Evolutionary conservation across 2,888 invertebrate genomes (phyloP).

Genomic region (Pristionchus exspectatus): DNA sequence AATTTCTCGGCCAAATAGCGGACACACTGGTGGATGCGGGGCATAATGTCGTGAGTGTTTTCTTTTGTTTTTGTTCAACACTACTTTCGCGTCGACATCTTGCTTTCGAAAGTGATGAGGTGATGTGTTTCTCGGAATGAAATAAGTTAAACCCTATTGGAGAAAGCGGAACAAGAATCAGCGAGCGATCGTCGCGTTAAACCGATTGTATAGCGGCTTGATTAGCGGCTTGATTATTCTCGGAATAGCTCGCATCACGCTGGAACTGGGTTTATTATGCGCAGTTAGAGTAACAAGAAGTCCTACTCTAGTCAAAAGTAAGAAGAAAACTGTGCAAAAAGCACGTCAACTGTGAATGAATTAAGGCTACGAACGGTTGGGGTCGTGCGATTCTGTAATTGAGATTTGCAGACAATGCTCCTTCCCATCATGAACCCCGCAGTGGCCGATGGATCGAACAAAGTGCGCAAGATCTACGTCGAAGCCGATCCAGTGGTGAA

Average conservation of each 20-base stretch:
- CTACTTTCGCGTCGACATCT: too few relatives aligned
- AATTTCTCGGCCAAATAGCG: conserved; percentile 6
- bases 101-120: too few relatives aligned
- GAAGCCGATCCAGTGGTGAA: neutral
- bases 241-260: neutral
- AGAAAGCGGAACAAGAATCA: neutral
- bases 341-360: too few relatives aligned
- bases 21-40: conserved; percentile 2
- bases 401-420: neutral
- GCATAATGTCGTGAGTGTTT: conserved; percentile 26
- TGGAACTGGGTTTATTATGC: neutral
- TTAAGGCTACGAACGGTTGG: too few relatives aligned
- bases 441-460: neutral
- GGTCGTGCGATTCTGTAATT: too few relatives aligned
- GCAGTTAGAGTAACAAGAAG: too few relatives aligned
- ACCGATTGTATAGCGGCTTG: neutral
- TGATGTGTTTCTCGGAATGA: neutral
- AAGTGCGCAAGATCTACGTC: neutral
- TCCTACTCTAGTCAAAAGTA: too few relatives aligned
- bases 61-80: too few relatives aligned
- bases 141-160: too few relatives aligned
- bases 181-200: neutral
- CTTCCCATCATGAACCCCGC: conserved; percentile 16
- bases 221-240: too few relatives aligned
- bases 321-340: too few relatives aligned